A percentile compares a stretch with the other conserved stretches of the same genome.
phyloP scores from a whole-genome alignment of 2,113 vertebrate species.

The Catagonus wagneri region DNA sequence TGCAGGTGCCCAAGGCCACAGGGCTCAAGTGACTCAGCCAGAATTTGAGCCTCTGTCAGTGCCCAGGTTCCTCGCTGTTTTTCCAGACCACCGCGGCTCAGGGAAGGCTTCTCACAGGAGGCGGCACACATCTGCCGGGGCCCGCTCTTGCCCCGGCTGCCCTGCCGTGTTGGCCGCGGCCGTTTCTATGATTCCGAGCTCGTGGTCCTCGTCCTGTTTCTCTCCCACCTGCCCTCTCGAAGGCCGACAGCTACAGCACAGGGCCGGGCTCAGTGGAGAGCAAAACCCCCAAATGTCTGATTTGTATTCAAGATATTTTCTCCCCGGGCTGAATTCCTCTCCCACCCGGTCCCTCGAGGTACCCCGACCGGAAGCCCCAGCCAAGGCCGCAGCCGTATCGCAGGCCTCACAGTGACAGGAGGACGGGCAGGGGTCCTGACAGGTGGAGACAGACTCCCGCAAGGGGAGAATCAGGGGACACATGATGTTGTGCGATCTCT shows the following conservation, averaged over 20 bases:
- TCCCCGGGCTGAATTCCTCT: neutral
- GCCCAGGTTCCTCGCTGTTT: neutral
- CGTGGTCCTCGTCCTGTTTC: neutral
- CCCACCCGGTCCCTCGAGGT: neutral
- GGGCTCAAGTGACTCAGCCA: neutral
- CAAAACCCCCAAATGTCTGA: fast-evolving
- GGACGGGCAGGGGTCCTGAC: neutral
- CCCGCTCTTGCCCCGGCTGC: neutral
- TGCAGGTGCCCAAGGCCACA: neutral
- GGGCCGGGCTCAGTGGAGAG: neutral
- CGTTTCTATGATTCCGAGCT: neutral
- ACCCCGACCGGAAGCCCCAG: neutral
- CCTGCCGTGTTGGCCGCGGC: neutral
- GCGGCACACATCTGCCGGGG: neutral
- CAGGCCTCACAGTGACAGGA: neutral
- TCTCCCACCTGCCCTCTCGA: neutral
- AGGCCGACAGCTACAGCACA: fast-evolving
- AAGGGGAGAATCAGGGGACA: too few relatives aligned
- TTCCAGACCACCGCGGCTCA: neutral
- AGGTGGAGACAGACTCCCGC: neutral
- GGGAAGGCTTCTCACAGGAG: neutral
- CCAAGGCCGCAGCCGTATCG: neutral
- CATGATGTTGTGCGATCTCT: fast-evolving
- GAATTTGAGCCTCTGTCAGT: neutral
- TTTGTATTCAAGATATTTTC: neutral